Conservation (phyloP, 2,113 vertebrate species). For the Cyanoliseus patagonus region DNA sequence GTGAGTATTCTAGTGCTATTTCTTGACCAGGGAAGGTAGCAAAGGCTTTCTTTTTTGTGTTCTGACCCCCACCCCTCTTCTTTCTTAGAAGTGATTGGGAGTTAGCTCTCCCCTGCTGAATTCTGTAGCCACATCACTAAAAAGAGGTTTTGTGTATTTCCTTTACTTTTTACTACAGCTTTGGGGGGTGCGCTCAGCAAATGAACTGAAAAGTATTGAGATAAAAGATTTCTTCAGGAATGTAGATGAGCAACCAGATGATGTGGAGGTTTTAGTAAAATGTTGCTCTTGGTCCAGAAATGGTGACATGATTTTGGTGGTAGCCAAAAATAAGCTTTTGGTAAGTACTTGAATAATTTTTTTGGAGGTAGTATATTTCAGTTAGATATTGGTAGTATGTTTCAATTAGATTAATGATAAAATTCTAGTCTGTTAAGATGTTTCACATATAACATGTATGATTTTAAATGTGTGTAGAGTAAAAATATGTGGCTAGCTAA, state of each 20-base stretch:
- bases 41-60: not conserved
- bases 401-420: not conserved
- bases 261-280: constrained; percentile 82
- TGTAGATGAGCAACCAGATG: constrained; percentile 75
- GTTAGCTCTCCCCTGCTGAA: not conserved
- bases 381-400: not conserved
- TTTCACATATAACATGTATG: not conserved
- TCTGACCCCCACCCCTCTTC: not conserved
- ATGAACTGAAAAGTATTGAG: constrained; percentile 84
- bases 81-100: not conserved
- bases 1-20: not conserved
- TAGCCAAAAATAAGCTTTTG: constrained; percentile 85
- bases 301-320: constrained; percentile 81
- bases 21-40: not conserved
- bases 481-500: not conserved
- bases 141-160: not conserved
- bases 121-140: not conserved
- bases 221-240: constrained; percentile 78
- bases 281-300: constrained; percentile 90
- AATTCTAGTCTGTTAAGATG: not conserved
- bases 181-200: constrained; percentile 83
- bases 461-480: not conserved
- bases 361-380: not conserved
- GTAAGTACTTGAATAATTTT: constrained; percentile 75
- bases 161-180: constrained; percentile 74